Conservation (phyloP, 2,113 vertebrate genomes). For the Bubo bubo region DNA sequence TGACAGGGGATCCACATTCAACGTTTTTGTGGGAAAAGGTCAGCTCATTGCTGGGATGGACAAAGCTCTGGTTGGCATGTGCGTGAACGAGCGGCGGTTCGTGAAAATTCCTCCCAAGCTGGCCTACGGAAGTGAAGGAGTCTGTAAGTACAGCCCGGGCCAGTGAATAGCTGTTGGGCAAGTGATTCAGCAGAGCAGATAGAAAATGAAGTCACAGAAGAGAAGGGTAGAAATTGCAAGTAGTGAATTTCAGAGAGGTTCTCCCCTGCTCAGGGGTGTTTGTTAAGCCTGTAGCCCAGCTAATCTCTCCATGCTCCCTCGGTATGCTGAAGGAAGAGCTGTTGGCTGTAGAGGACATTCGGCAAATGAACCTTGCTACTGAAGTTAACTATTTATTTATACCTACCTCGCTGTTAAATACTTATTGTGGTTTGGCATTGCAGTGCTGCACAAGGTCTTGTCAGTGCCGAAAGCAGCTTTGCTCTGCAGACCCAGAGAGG, state of each 20-base stretch:
- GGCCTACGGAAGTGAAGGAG: slow-evolving; percentile 88
- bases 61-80: slow-evolving; percentile 93
- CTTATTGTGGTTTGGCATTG: neutral
- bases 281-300: neutral
- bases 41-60: slow-evolving; percentile 96
- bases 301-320: neutral
- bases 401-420: neutral
- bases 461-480: neutral
- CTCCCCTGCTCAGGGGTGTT: neutral
- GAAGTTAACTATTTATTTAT: neutral
- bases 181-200: neutral
- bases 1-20: slow-evolving; percentile 92
- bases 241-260: neutral
- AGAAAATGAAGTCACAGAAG: neutral
- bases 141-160: slow-evolving; percentile 75
- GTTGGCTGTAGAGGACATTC: neutral
- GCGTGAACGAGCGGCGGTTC: slow-evolving; percentile 90
- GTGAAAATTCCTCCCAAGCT: slow-evolving; percentile 91
- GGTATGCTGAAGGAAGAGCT: neutral
- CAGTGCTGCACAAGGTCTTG: neutral
- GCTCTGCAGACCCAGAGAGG: neutral
- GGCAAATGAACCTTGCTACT: neutral
- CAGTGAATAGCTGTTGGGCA: neutral
- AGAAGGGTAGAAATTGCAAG: neutral
- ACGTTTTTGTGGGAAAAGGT: slow-evolving; percentile 91